A percentile compares a stretch with the other conserved stretches of the same genome.
phyloP scores from a whole-genome alignment of 2,113 vertebrate genomes.

The Echinops telfairi region DNA sequence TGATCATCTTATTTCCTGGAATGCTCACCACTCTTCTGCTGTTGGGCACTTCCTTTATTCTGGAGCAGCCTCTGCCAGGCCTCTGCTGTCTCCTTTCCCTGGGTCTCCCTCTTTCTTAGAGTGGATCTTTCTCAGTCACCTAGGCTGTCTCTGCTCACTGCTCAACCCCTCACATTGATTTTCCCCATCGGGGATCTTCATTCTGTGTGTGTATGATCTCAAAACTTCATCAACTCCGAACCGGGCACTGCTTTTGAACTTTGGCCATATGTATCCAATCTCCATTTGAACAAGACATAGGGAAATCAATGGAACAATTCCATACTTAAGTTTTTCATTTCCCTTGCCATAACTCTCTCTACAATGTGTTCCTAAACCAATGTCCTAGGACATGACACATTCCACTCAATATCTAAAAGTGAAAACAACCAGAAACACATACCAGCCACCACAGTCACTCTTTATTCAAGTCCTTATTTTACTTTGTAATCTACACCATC shows the following conservation, averaged over 20 bases:
- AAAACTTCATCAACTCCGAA: background rate
- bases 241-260: background rate
- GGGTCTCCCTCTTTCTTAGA: background rate
- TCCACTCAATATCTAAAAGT: background rate
- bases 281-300: background rate
- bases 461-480: background rate
- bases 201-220: background rate
- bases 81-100: background rate
- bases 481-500: background rate
- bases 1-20: background rate
- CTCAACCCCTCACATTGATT: background rate
- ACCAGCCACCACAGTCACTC: background rate
- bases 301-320: background rate
- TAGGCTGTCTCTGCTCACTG: background rate
- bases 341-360: background rate
- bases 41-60: background rate
- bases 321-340: slow-evolving; percentile 2
- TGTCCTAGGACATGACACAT: background rate
- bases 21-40: background rate
- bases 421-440: background rate
- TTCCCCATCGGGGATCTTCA: background rate
- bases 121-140: background rate
- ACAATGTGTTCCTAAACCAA: background rate
- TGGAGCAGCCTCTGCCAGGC: background rate
- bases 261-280: background rate